phyloP scores from a whole-genome alignment of 2,113 vertebrate species.

The Carollia perspicillata region DNA sequence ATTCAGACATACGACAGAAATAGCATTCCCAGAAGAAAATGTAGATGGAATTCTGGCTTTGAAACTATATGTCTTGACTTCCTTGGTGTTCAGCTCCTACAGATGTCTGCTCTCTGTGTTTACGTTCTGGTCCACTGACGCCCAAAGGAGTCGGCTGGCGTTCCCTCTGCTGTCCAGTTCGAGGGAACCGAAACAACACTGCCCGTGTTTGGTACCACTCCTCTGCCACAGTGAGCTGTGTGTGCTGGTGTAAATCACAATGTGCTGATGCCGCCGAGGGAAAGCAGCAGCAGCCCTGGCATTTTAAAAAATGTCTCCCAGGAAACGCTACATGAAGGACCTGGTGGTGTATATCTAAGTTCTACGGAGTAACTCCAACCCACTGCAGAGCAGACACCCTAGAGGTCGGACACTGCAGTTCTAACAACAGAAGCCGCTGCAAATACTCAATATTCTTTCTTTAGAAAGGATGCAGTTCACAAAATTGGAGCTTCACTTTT shows the following conservation, averaged over 20 bases:
- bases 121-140: background rate
- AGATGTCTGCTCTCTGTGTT: constrained; percentile 17
- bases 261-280: constrained; percentile 61
- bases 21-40: constrained; percentile 13
- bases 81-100: background rate
- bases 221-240: constrained; percentile 75
- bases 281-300: constrained; percentile 55
- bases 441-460: constrained; percentile 50
- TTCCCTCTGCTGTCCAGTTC: constrained; percentile 41
- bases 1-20: constrained; percentile 31
- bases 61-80: constrained; percentile 29
- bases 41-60: constrained; percentile 22
- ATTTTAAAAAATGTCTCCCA: constrained; percentile 33
- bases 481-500: constrained; percentile 61
- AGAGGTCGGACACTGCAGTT: constrained; percentile 45
- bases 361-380: constrained; percentile 65
- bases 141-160: constrained; percentile 52
- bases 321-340: constrained; percentile 54
- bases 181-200: constrained; percentile 49
- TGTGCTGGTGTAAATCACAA: constrained; percentile 65
- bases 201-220: constrained; percentile 41
- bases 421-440: constrained; percentile 47
- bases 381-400: constrained; percentile 56
- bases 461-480: constrained; percentile 71
- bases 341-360: constrained; percentile 48